These are phyloP conservation scores for Euphonia xanthogaster DNA, from an alignment of 2,797 vertebrate species.

Conservation along the genomic window DNA sequence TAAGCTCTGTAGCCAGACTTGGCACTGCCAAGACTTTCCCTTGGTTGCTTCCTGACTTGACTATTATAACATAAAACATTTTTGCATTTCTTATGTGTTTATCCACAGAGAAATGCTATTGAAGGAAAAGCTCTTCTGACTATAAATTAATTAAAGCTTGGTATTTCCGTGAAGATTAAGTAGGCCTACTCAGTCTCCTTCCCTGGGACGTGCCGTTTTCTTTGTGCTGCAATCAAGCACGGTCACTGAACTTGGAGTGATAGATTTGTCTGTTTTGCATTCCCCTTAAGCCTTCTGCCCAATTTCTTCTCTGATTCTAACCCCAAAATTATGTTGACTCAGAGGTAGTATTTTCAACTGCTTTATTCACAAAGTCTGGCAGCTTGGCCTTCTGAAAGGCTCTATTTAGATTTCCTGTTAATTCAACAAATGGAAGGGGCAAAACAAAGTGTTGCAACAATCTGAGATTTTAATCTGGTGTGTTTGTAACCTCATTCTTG, in stretches of 20 bases:
- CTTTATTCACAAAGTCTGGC: neutral
- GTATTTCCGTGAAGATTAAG: neutral
- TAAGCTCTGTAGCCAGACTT: neutral
- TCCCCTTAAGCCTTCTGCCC: neutral
- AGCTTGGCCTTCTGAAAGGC: neutral
- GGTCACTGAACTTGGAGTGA: neutral
- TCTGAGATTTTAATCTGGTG: neutral
- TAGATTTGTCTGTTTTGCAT: neutral
- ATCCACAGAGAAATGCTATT: neutral
- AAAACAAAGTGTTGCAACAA: neutral
- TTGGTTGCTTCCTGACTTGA: neutral
- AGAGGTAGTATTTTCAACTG: neutral
- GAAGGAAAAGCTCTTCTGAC: neutral
- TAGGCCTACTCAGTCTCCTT: neutral
- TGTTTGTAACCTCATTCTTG: neutral
- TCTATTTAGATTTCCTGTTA: neutral
- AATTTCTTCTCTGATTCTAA: neutral
- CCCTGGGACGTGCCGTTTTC: neutral
- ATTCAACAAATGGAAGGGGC: neutral
- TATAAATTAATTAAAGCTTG: neutral
- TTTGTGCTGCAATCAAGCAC: neutral
- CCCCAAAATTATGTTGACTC: neutral
- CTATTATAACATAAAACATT: neutral
- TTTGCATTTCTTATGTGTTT: neutral
- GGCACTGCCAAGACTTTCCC: neutral